Percentiles rank a stretch among this genome's conserved stretches.
phyloP scores from a whole-genome alignment of 2,888 invertebrate genomes.

The Unio delphinus region DNA sequence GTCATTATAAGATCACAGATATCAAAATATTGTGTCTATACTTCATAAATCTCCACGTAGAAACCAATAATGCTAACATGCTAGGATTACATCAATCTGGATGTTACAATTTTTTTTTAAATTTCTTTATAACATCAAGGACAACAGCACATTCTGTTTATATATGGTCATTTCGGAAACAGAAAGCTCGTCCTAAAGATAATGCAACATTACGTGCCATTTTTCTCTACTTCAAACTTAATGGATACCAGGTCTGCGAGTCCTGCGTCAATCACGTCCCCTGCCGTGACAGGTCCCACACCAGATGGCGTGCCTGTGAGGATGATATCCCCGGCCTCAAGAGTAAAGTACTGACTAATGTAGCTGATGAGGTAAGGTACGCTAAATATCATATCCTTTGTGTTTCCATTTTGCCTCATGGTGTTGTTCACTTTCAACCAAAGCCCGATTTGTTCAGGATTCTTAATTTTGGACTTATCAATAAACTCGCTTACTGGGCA shows the following conservation, averaged over 20 bases:
- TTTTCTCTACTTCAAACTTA: slow-evolving; percentile 36
- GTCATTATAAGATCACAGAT: too few relatives aligned
- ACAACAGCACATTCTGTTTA: too few relatives aligned
- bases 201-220: neutral
- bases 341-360: slow-evolving; percentile 79
- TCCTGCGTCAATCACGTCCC: slow-evolving; percentile 80
- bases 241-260: slow-evolving; percentile 55
- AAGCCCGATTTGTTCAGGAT: slow-evolving; percentile 53
- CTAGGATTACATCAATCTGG: too few relatives aligned
- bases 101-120: too few relatives aligned
- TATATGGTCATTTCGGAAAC: too few relatives aligned
- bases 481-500: slow-evolving; percentile 82
- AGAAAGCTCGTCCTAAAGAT: too few relatives aligned
- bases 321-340: slow-evolving; percentile 82
- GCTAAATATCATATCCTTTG: slow-evolving; percentile 80
- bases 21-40: too few relatives aligned
- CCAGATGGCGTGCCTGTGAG: slow-evolving; percentile 83
- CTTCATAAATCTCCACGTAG: too few relatives aligned
- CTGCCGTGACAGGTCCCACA: slow-evolving; percentile 77
- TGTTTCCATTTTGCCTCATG: slow-evolving; percentile 77
- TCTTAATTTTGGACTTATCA: slow-evolving; percentile 61
- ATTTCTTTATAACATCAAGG: too few relatives aligned
- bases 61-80: too few relatives aligned
- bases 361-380: slow-evolving; percentile 79
- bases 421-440: slow-evolving; percentile 75